Evolutionary conservation across 2,888 invertebrate species (phyloP).

Genomic region (Pollenia griseotomentosa): DNA sequence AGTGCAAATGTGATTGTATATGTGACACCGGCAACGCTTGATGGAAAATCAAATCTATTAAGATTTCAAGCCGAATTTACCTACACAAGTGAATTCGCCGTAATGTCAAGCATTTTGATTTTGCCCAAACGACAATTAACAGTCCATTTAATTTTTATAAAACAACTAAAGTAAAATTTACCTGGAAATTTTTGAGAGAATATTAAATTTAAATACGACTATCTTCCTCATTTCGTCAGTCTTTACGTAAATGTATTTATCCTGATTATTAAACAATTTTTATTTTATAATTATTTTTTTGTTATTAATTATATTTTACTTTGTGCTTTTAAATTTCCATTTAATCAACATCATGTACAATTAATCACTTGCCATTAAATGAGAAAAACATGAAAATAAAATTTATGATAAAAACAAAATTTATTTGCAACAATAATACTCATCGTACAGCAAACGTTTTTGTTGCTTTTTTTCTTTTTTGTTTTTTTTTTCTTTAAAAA

Average conservation of each 20-base stretch:
- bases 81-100: too few species aligned
- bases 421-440: conserved; percentile 62
- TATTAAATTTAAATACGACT: too few species aligned
- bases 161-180: too few species aligned
- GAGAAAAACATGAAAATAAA: conserved; percentile 63
- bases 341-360: conserved; percentile 53
- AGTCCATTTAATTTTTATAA: too few species aligned
- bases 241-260: not conserved
- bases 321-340: conserved; percentile 49
- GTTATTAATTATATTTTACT: conserved; percentile 11
- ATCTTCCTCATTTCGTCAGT: too few species aligned
- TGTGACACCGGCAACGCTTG: too few species aligned
- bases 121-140: too few species aligned
- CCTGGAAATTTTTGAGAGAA: too few species aligned
- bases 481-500: conserved; percentile 11
- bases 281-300: conserved; percentile 11
- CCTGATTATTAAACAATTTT: conserved; percentile 21
- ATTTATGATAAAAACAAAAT: conserved; percentile 67
- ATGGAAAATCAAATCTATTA: too few species aligned
- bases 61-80: too few species aligned
- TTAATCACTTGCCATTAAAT: conserved; percentile 61
- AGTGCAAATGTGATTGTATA: too few species aligned
- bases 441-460: not conserved
- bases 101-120: too few species aligned
- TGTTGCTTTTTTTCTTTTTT: not conserved